phyloP scores from a whole-genome alignment of 2,113 vertebrate species.

The Gymnocephalus cernua region DNA sequence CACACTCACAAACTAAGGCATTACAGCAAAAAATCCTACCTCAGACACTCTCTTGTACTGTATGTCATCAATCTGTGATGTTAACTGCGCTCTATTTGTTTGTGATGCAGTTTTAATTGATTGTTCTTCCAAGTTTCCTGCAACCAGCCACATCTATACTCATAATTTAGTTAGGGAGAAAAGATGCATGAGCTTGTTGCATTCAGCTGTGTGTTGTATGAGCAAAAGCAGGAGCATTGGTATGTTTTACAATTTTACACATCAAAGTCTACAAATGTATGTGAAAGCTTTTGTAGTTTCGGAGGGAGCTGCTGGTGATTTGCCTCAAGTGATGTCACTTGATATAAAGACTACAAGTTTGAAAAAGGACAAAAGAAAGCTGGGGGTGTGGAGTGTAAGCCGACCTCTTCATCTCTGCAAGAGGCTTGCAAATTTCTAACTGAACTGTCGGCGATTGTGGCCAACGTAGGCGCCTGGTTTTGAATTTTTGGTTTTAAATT shows the following conservation, averaged over 20 bases:
- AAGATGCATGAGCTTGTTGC: neutral
- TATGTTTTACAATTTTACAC: no score
- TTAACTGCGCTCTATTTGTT: neutral
- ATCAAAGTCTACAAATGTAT: neutral
- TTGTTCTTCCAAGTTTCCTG: neutral
- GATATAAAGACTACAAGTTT: neutral
- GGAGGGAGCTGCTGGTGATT: neutral
- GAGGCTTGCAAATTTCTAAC: neutral
- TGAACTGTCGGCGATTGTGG: neutral
- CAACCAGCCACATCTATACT: neutral
- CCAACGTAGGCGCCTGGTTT: neutral
- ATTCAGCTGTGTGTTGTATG: neutral
- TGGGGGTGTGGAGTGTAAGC: neutral
- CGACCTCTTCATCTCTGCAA: neutral
- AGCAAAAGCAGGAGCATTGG: neutral
- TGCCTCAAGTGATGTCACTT: neutral
- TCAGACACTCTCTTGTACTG: conserved; percentile 6
- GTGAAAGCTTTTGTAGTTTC: no score
- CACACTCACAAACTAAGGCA: conserved; percentile 12
- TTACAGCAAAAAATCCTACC: neutral
- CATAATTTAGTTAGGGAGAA: neutral
- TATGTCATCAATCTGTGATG: conserved; percentile 22
- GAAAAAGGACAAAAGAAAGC: neutral
- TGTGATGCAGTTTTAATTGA: neutral
- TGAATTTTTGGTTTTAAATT: neutral